Base-by-base conservation (phyloP, 2,888 invertebrate genomes). In the Hyalella azteca region DNA sequence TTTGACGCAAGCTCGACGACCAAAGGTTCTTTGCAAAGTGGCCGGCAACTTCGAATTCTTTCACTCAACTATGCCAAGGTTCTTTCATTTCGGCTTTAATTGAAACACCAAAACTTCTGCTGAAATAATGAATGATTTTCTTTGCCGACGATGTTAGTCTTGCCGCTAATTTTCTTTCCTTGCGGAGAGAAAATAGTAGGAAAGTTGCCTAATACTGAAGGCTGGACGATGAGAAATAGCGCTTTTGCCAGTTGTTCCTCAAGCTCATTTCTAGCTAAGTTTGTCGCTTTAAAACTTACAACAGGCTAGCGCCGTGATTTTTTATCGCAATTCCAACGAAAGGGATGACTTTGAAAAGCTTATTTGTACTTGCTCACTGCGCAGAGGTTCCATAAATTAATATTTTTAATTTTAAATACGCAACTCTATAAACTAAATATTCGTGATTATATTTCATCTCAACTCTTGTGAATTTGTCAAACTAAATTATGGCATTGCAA, bases 111-210 rank as follows among this genome's bases (percentile, higher is more conserved):
- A 66, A 66, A 66, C 66, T 66, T 66, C 39, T 36, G 13, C 19
- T 36, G 66, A 66, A 66, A 36, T 66, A 66, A 66, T 66, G 66
- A 66, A 66, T 66, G 66, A 66, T 66, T 66, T 66, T 66, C 66
- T 66, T 66, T 66, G 7, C 36, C 66, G 36, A 66, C 66, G 66
- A 66, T 66, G 66, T 66, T 66, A 66, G 66, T 66, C 66, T 29
- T 66, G 66, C 66, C 66, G 36, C 66, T 32, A 66, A 66, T 66
- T 66, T 66, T 66, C 66, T 66, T 66, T 66, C 66, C 66, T 29
- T 15, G 66, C n/a, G 66, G 66, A 66, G 36, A 36, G 66, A 66
- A 66, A 66, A 66, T 32, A 66, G 36, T n/a, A 19, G 29, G 36
- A 66, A 66, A 66, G 66, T 66, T 66, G 36, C 36, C 66, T 66